Evolutionary conservation across 2,113 vertebrate genomes (phyloP).

Genomic region (Macquaria ambigua): DNA sequence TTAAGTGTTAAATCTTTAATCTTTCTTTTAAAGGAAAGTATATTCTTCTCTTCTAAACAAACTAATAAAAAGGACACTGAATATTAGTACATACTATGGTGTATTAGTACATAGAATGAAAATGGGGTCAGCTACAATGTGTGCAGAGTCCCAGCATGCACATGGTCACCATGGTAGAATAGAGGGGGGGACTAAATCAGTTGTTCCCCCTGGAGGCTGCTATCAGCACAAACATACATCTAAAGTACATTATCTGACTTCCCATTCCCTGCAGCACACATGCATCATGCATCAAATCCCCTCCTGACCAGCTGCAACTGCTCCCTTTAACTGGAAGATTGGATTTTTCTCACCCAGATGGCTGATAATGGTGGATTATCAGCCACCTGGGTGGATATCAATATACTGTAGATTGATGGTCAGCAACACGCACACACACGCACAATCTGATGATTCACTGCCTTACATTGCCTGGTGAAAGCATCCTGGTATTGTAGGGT

Average conservation of each 20-base stretch:
- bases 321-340: slow-evolving; percentile 12
- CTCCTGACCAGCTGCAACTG: not conserved
- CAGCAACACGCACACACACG: not conserved
- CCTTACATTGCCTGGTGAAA: not conserved
- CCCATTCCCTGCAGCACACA: slow-evolving; percentile 13
- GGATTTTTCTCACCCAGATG: slow-evolving; percentile 21
- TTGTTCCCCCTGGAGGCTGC: not conserved
- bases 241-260: slow-evolving; percentile 24
- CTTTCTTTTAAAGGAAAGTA: not conserved
- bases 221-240: slow-evolving; percentile 23
- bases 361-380: not conserved
- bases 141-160: not conserved
- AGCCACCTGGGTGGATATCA: slow-evolving; percentile 4
- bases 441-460: slow-evolving; percentile 6
- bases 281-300: slow-evolving; percentile 24
- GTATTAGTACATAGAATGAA: not conserved
- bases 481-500: not conserved
- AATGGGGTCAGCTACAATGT: not conserved
- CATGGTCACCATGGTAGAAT: slow-evolving; percentile 3
- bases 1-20: too few species aligned
- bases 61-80: not conserved
- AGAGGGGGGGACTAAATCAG: not conserved
- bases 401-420: slow-evolving; percentile 35
- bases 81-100: not conserved
- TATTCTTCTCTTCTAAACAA: not conserved